Base-by-base conservation (phyloP, 2,113 vertebrate genomes). In the Rafetus swinhoei region DNA sequence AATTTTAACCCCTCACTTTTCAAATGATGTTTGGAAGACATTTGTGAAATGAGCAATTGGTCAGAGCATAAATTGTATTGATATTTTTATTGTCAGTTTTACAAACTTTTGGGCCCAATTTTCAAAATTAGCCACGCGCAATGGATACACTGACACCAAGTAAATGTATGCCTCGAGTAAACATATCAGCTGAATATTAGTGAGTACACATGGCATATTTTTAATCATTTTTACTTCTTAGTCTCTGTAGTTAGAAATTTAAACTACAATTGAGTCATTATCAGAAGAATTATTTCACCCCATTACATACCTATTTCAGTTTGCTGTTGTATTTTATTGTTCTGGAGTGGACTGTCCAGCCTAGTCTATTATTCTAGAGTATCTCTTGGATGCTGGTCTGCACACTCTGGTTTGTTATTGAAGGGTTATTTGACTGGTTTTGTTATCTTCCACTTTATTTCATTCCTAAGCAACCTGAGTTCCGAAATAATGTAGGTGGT, bases 371-470 rank as follows among this genome's bases (percentile, higher is more conserved):
- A 91, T 93, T 96, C 89, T 93, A 93, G 81, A 60, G 69, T 82
- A 96, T 94, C 83, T 96, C 39, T 39, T 89, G 88, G 81, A 93
- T 92, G 83, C 87, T 96, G 83, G 7, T 1, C 74, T 93, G 79
- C 88, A 94, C 90, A 93, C 59, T 94, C 79, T 95, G 65, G 87
- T 95, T 97, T 97, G 91, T 96, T 97, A 94, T 95, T 96, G 89
- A 92, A 45, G 95, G 76, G 88, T 92, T 93, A 82, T 93, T 95
- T 95, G 97, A 96, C 93, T 93, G 50, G 69, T 90, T 95, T 97
- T 96, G 85, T 96, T 95, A 94, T 94, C 87, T 89, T 85, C 91
- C 79, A 50, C 22, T 76, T 45, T 76, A 21, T 76, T 76, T 76
- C 11, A 45, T 24, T 45, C 22, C 39, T 45, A 76, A 60, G 29